Conservation (phyloP, 1,140 invertebrate genomes). For the Homalodisca vitripennis region DNA sequence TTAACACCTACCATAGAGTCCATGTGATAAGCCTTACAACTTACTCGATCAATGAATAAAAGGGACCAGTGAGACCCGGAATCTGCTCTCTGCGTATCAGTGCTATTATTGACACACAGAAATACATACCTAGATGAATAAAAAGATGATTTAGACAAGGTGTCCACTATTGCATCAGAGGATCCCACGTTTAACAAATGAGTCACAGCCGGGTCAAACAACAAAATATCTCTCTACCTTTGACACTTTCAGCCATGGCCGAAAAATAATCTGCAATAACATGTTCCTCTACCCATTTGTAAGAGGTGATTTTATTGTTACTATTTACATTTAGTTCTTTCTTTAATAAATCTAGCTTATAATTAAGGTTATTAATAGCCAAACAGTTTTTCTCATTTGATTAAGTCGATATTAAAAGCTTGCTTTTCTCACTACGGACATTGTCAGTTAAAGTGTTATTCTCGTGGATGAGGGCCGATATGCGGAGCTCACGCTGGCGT, state of each 20-base stretch:
- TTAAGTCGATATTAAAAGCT: background rate
- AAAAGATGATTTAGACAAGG: background rate
- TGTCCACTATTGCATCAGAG: background rate
- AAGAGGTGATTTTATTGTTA: background rate
- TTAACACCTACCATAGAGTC: background rate
- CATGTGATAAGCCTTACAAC: background rate
- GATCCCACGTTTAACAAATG: background rate
- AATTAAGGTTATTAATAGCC: background rate
- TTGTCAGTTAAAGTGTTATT: too few relatives aligned
- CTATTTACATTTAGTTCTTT: background rate
- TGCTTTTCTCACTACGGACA: too few relatives aligned
- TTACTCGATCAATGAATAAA: background rate
- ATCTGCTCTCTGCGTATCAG: background rate
- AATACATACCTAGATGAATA: background rate
- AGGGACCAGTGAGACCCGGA: background rate
- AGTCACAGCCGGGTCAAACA: background rate
- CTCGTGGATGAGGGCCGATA: too few relatives aligned
- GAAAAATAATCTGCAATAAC: background rate
- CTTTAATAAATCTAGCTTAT: background rate
- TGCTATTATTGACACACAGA: background rate
- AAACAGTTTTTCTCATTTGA: background rate
- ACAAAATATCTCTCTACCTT: background rate
- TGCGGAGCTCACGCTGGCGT: too few relatives aligned
- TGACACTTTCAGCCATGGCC: background rate
- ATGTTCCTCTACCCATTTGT: background rate